These are phyloP conservation scores for Epistrophella euchroma DNA, from an alignment of 2,888 invertebrate genomes.

Conservation along the genomic window DNA sequence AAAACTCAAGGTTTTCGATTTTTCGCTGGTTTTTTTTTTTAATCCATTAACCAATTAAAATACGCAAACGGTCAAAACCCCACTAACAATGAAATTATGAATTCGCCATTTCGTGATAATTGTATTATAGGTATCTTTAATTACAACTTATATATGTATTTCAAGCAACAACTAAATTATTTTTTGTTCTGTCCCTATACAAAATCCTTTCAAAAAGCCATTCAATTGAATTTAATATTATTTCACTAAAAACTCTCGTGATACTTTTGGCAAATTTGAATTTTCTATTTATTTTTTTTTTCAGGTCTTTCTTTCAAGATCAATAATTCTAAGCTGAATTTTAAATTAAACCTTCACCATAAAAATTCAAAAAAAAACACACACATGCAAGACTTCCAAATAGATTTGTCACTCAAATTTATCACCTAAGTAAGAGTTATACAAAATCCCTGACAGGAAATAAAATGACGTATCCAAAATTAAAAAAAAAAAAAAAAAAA, in stretches of 20 bases:
- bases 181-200: too few relatives aligned
- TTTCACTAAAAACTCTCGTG: not conserved
- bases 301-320: not conserved
- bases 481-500: not conserved
- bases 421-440: constrained; percentile 56
- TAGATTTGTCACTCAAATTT: constrained; percentile 71
- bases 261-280: constrained; percentile 38
- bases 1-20: too few relatives aligned
- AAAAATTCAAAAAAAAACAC: not conserved
- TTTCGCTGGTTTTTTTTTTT: too few relatives aligned
- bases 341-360: constrained; percentile 1
- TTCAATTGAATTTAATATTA: not conserved
- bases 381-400: constrained; percentile 41
- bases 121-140: too few relatives aligned
- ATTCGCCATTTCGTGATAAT: too few relatives aligned
- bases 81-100: too few relatives aligned
- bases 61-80: too few relatives aligned
- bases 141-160: too few relatives aligned
- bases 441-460: constrained; percentile 69
- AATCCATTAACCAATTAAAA: too few relatives aligned
- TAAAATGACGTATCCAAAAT: constrained; percentile 54
- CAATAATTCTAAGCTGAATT: not conserved
- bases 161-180: too few relatives aligned
- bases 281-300: constrained; percentile 3
- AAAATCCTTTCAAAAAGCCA: not conserved